These are phyloP conservation scores for Nephrotoma flavescens DNA, from an alignment of 2,888 invertebrate genomes.

Conservation along the genomic window DNA sequence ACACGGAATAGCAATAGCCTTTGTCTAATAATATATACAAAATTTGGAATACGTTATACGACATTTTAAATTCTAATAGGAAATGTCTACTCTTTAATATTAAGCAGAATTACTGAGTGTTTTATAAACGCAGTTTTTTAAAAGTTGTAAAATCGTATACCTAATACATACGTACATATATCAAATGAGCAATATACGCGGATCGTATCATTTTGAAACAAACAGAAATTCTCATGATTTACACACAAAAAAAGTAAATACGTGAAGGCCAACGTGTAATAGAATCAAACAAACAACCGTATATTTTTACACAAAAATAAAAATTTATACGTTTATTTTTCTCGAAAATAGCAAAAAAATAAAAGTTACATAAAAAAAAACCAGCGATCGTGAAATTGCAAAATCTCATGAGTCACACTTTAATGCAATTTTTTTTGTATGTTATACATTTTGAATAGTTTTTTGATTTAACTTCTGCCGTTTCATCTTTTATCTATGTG, in stretches of 20 bases:
- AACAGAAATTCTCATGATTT: background rate
- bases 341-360: background rate
- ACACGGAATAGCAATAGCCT: too few species aligned
- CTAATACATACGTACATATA: too few species aligned
- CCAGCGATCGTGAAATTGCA: constrained; percentile 3
- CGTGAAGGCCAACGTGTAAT: constrained; percentile 1
- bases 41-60: too few species aligned
- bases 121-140: too few species aligned
- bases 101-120: too few species aligned
- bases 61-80: too few species aligned
- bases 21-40: too few species aligned
- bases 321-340: background rate
- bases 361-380: background rate
- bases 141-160: too few species aligned
- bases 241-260: background rate
- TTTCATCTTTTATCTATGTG: background rate
- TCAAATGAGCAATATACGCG: background rate
- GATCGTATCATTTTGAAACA: background rate
- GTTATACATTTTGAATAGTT: background rate
- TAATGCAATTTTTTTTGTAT: background rate
- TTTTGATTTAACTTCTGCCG: background rate
- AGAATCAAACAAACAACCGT: background rate
- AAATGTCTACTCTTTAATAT: too few species aligned
- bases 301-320: background rate
- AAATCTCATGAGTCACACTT: constrained; percentile 4